Percentiles rank a stretch among this genome's conserved stretches.
phyloP scores from a whole-genome alignment of 2,888 invertebrate genomes.

The Eilema sororculum region DNA sequence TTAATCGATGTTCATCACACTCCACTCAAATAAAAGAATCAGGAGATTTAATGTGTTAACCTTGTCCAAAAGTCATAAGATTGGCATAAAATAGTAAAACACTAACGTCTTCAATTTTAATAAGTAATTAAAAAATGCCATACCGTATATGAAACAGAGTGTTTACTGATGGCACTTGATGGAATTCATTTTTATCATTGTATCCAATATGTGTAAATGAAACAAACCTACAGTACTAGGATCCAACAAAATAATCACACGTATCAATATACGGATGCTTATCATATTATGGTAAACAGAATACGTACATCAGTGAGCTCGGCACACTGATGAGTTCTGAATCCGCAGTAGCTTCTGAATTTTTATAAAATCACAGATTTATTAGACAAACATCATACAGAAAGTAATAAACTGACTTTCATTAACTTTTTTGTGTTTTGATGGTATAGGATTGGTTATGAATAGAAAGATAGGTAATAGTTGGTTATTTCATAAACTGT shows the following conservation, averaged over 20 bases:
- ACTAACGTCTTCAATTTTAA: too few relatives aligned
- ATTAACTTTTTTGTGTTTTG: background rate
- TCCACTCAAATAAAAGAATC: too few relatives aligned
- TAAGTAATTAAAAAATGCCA: too few relatives aligned
- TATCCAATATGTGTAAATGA: too few relatives aligned
- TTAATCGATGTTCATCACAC: too few relatives aligned
- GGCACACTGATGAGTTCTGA: background rate
- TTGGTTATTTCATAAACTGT: background rate
- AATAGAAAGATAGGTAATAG: background rate
- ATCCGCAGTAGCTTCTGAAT: background rate
- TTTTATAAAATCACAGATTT: constrained; percentile 1
- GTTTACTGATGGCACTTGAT: too few relatives aligned
- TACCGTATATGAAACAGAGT: background rate
- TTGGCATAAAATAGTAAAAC: too few relatives aligned
- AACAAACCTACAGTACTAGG: background rate
- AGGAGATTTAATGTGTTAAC: too few relatives aligned
- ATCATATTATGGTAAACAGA: background rate
- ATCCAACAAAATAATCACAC: background rate
- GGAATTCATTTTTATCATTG: too few relatives aligned
- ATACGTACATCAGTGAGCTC: background rate
- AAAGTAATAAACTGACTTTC: background rate
- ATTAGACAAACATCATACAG: background rate
- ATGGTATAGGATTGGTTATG: background rate
- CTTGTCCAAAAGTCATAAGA: too few relatives aligned
- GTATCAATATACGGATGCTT: background rate